Percentiles rank a stretch among this genome's conserved stretches.
These are phyloP conservation scores for Ennomos erosarius DNA, from an alignment of 2,888 invertebrate genomes.

Conservation along the genomic window DNA sequence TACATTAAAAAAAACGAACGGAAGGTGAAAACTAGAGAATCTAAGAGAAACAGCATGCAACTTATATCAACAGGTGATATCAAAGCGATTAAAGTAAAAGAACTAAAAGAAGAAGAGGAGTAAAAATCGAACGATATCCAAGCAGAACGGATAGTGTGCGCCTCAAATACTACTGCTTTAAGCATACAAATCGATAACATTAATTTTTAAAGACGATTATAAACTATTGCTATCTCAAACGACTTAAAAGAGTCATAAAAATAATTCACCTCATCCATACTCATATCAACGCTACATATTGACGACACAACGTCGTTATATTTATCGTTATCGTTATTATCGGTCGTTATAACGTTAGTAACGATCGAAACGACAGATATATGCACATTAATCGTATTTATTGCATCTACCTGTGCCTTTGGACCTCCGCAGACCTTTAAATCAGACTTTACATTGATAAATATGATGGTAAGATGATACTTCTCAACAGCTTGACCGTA, in stretches of 20 bases:
- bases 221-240: constrained; percentile 6
- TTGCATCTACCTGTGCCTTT: constrained; percentile 56
- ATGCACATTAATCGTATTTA: constrained; percentile 76
- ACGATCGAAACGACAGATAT: constrained; percentile 77
- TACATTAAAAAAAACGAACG: too few relatives aligned
- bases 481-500: neutral
- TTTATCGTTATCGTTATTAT: constrained; percentile 73
- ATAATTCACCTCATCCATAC: constrained; percentile 42
- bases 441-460: constrained; percentile 40
- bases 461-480: constrained; percentile 22
- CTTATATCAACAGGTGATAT: too few relatives aligned
- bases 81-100: too few relatives aligned
- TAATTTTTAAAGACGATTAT: neutral
- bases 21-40: too few relatives aligned
- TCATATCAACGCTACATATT: constrained; percentile 47
- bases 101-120: too few relatives aligned
- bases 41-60: too few relatives aligned
- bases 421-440: constrained; percentile 39
- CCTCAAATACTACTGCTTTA: too few relatives aligned
- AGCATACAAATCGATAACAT: too few relatives aligned
- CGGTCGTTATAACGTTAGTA: constrained; percentile 79
- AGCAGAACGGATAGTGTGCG: too few relatives aligned
- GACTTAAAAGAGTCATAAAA: constrained; percentile 15
- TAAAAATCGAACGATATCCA: too few relatives aligned
- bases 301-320: constrained; percentile 54